Evolutionary conservation across 2,797 vertebrate species (phyloP), one percentile per base, ranked within the genome.

Genomic region (Characodon lateralis): DNA sequence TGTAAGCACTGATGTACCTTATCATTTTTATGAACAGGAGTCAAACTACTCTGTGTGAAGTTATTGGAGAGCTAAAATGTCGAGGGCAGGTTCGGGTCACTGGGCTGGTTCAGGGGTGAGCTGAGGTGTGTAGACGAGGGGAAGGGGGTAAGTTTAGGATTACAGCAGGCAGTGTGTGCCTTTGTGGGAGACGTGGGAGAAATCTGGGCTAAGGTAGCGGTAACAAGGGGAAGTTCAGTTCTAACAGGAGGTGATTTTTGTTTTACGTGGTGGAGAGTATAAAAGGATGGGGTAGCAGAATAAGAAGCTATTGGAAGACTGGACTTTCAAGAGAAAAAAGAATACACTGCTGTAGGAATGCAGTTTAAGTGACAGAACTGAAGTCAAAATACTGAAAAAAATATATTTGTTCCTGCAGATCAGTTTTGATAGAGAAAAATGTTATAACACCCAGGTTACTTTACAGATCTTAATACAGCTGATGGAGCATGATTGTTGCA

Each of bases 31-130:
- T 10, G 78, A 83, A 14, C 78, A 70, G 50, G 0, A 72, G 86
- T 83, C 28, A n/a, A 78, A 83, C 80, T 74, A 78, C 83, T 78
- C 78, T 2, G 84, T 88, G 91, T 88, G 90, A 92, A 88, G 91
- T 92, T 93, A 92, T 87, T 84, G 83, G 87, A 81, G 87, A 91
- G 81, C 88, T 87, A 85, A 89, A 89, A 84, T 61, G 51, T 46
- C 69, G 78, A 80, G 89, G 89, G 84, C 84, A 14, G 87, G 83
- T 87, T 88, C 85, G 89, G 88, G 87, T 75, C 83, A 78, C 80
- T 68, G 78, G 86, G 80, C 63, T 6, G 68, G 77, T 69, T 73
- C 43, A 69, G 35, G 80, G 85, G 82, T 80, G 71, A 82, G 81
- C 74, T 43, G 72, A 82, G 82, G 74, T 79, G 28, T 82, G 77